phyloP scores from a whole-genome alignment of 2,797 vertebrate species.

The Streptopelia turtur region DNA sequence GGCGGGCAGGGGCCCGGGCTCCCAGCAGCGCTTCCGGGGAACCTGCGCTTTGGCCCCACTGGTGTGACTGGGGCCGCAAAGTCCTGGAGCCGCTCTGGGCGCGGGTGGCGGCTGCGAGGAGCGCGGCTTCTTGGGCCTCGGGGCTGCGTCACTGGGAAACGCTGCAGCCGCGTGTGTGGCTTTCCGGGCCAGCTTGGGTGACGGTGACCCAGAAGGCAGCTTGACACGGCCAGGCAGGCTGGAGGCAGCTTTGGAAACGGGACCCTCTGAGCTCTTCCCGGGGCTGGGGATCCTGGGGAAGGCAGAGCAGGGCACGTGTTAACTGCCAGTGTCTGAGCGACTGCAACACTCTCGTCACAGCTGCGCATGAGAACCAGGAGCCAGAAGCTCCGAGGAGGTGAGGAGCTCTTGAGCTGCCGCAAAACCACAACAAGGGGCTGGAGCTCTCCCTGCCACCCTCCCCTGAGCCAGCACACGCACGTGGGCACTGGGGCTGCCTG shows the following conservation, averaged over 20 bases:
- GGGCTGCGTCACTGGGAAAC: slow-evolving; percentile 79
- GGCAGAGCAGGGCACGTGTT: fast-evolving
- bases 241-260: slow-evolving; percentile 75
- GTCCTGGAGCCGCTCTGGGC: slow-evolving; percentile 62
- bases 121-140: slow-evolving; percentile 83
- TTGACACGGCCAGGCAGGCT: slow-evolving; percentile 71
- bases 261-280: slow-evolving; percentile 84
- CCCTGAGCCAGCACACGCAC: fast-evolving
- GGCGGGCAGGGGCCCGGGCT: too few relatives aligned
- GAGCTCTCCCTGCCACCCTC: background rate
- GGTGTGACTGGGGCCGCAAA: slow-evolving; percentile 28
- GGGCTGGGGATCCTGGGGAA: slow-evolving; percentile 83
- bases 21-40: too few relatives aligned
- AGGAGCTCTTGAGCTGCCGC: too few relatives aligned
- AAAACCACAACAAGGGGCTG: too few relatives aligned
- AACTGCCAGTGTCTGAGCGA: fast-evolving
- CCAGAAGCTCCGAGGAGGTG: too few relatives aligned
- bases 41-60: background rate
- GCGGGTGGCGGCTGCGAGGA: slow-evolving; percentile 12
- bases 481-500: background rate
- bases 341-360: too few relatives aligned
- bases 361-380: too few relatives aligned
- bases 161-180: background rate
- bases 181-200: slow-evolving; percentile 73
- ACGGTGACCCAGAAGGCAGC: slow-evolving; percentile 58